Percentiles rank a stretch among this genome's conserved stretches.
phyloP scores from a whole-genome alignment of 2,888 invertebrate genomes.

The Melinaea menophilus region DNA sequence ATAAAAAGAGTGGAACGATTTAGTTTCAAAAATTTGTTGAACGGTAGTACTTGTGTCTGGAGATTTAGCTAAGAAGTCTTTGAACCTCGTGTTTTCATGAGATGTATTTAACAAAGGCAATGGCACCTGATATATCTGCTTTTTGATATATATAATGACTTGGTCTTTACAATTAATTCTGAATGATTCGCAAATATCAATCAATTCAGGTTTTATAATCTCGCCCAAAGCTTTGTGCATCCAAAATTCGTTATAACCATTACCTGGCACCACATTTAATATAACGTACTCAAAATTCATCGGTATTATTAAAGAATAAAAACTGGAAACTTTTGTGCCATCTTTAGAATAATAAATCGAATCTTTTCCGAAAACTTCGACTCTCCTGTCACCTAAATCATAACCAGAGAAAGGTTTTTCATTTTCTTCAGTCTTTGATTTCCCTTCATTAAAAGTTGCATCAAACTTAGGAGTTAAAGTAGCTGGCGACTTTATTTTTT shows the following conservation, averaged over 20 bases:
- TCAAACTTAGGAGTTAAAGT: slow-evolving; percentile 41
- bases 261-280: slow-evolving; percentile 56
- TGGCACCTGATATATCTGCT: slow-evolving; percentile 45
- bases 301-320: slow-evolving; percentile 60
- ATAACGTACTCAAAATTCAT: slow-evolving; percentile 57
- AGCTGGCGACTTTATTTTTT: slow-evolving; percentile 45
- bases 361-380: slow-evolving; percentile 68
- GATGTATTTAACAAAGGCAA: slow-evolving; percentile 32
- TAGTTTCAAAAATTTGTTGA: slow-evolving; percentile 39
- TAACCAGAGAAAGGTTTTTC: slow-evolving; percentile 61
- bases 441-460: slow-evolving; percentile 23
- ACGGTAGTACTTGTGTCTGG: slow-evolving; percentile 28
- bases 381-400: slow-evolving; percentile 62
- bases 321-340: slow-evolving; percentile 53
- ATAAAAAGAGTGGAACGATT: slow-evolving; percentile 51
- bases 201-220: slow-evolving; percentile 37
- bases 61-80: slow-evolving; percentile 34
- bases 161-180: slow-evolving; percentile 58
- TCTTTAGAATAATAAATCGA: slow-evolving; percentile 61
- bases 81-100: slow-evolving; percentile 35
- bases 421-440: slow-evolving; percentile 31
- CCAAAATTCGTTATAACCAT: slow-evolving; percentile 60
- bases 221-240: slow-evolving; percentile 59
- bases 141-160: slow-evolving; percentile 57
- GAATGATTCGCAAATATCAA: slow-evolving; percentile 57